Percentiles rank a stretch among this genome's conserved stretches.
These are phyloP conservation scores for Liasis olivaceus DNA, from an alignment of 2,797 vertebrate species.

Conservation along the genomic window DNA sequence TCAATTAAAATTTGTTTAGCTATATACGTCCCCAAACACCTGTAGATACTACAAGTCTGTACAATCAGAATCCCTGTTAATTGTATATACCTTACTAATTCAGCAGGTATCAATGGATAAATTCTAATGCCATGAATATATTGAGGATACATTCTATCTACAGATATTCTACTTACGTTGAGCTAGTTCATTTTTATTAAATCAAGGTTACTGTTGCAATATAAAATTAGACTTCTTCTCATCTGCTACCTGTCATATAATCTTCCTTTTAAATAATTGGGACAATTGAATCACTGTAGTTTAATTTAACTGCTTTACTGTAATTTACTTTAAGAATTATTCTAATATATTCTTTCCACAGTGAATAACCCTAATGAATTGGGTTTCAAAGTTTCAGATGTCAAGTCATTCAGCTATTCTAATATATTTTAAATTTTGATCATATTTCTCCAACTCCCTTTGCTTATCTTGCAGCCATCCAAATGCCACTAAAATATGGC, in stretches of 20 bases:
- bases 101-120: background rate
- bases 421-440: constrained; percentile 58
- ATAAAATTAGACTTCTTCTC: constrained; percentile 37
- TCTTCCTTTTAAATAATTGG: constrained; percentile 61
- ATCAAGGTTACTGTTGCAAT: constrained; percentile 34
- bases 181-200: constrained; percentile 48
- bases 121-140: constrained; percentile 18
- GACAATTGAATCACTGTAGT: constrained; percentile 55
- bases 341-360: constrained; percentile 61
- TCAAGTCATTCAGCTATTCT: constrained; percentile 58
- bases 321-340: constrained; percentile 63
- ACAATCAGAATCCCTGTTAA: background rate
- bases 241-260: constrained; percentile 26
- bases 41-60: background rate
- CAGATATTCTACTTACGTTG: constrained; percentile 19
- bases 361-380: constrained; percentile 59
- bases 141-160: background rate
- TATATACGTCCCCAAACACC: background rate
- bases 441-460: constrained; percentile 43
- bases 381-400: constrained; percentile 63
- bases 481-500: constrained; percentile 29
- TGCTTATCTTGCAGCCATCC: constrained; percentile 43
- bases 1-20: background rate
- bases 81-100: constrained; percentile 5
- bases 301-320: constrained; percentile 47